Conservation (phyloP, 2,797 vertebrate genomes). For the Epinephelus coioides region DNA sequence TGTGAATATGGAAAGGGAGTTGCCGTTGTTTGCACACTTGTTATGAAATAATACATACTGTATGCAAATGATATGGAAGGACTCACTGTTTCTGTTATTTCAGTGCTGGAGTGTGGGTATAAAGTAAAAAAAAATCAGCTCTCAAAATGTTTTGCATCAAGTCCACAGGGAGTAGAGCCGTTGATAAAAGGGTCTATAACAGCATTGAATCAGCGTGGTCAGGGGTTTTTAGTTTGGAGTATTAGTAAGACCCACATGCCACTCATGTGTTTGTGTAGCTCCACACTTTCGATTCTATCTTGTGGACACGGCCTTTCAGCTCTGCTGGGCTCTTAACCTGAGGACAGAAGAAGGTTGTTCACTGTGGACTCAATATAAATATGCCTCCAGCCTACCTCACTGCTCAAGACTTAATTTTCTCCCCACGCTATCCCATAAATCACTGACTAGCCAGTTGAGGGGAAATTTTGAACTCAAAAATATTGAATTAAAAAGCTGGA, state of each 20-base stretch:
- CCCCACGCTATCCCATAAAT: conserved; percentile 68
- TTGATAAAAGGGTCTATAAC: conserved; percentile 4
- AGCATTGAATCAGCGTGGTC: not conserved
- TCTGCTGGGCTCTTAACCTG: conserved; percentile 52
- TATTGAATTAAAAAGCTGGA: conserved; percentile 10
- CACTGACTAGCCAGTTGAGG: conserved; percentile 60
- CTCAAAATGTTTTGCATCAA: not conserved
- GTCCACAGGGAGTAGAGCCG: not conserved
- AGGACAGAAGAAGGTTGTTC: conserved; percentile 52
- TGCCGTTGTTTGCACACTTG: not conserved
- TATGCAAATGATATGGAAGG: not conserved
- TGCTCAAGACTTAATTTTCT: conserved; percentile 77
- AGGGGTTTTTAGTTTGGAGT: not conserved
- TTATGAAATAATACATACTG: too few relatives aligned
- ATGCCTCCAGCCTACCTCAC: conserved; percentile 51
- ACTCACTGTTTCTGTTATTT: not conserved
- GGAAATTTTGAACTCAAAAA: conserved; percentile 64
- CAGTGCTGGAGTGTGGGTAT: not conserved
- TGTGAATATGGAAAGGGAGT: conserved; percentile 11
- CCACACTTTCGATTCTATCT: conserved; percentile 45
- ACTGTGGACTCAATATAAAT: conserved; percentile 66
- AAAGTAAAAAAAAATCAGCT: not conserved
- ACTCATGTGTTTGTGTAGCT: conserved; percentile 39
- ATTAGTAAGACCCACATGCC: conserved; percentile 6
- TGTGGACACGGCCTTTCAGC: conserved; percentile 58